phyloP scores from a whole-genome alignment of 2,888 invertebrate genomes.

The Synergus gifuensis region DNA sequence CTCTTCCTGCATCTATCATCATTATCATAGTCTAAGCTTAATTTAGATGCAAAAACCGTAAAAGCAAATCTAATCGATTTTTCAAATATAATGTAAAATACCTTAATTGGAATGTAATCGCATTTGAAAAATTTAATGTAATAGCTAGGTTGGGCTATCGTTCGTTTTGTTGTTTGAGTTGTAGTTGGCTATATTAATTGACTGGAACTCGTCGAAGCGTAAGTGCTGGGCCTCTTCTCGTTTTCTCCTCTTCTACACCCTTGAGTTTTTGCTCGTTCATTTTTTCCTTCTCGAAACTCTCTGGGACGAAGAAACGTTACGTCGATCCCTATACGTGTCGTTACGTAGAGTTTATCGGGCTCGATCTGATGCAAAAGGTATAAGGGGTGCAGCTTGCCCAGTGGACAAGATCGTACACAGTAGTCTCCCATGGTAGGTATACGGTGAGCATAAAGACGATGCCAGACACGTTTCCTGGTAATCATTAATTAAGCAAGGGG shows the following conservation, averaged over 20 bases:
- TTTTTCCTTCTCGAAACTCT: slow-evolving; percentile 29
- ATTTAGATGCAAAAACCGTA: slow-evolving; percentile 5
- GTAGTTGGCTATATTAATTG: slow-evolving; percentile 20
- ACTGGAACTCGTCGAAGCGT: slow-evolving; percentile 16
- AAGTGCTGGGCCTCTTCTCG: slow-evolving; percentile 34
- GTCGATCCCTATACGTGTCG: slow-evolving; percentile 43
- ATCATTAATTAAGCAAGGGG: slow-evolving; percentile 75
- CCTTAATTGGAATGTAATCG: neutral
- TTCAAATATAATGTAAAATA: neutral
- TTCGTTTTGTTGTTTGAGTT: neutral
- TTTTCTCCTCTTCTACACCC: slow-evolving; percentile 30
- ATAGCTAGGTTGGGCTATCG: neutral
- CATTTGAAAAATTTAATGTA: neutral
- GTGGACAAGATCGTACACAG: slow-evolving; percentile 57
- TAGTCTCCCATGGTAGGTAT: slow-evolving; percentile 53
- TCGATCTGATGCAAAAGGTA: slow-evolving; percentile 60
- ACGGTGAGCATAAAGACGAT: slow-evolving; percentile 65
- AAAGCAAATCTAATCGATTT: neutral
- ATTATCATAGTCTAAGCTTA: slow-evolving; percentile 6
- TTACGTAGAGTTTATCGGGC: slow-evolving; percentile 56
- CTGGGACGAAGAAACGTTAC: slow-evolving; percentile 39
- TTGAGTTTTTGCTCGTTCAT: slow-evolving; percentile 22
- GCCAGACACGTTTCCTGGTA: slow-evolving; percentile 76
- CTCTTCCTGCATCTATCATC: slow-evolving; percentile 17
- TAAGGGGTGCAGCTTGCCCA: slow-evolving; percentile 51